Conservation (phyloP, 2,113 vertebrate genomes). For the Galemys pyrenaicus region DNA sequence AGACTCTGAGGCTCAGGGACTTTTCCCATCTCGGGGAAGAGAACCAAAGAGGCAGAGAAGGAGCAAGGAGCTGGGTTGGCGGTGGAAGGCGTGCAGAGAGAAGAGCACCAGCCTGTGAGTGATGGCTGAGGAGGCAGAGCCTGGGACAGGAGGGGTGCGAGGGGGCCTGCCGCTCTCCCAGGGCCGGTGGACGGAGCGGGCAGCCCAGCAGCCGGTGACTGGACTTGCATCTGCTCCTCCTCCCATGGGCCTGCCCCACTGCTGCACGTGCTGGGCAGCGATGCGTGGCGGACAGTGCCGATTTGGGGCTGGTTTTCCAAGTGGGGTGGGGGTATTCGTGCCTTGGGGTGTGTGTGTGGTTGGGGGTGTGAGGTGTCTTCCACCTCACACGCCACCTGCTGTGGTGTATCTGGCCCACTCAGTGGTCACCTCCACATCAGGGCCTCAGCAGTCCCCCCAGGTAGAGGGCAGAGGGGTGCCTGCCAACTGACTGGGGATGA, state of each 20-base stretch:
- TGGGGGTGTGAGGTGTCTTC: not conserved
- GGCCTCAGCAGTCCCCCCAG: not conserved
- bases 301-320: not conserved
- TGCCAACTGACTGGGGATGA: not conserved
- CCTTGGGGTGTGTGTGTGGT: rapidly evolving
- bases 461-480: not conserved
- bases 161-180: not conserved
- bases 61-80: too few relatives aligned
- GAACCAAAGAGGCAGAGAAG: not conserved
- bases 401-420: not conserved
- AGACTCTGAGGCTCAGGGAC: not conserved
- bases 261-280: rapidly evolving
- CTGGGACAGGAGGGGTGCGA: rapidly evolving
- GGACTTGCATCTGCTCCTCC: rapidly evolving
- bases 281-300: not conserved
- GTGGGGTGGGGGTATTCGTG: not conserved
- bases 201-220: not conserved
- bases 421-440: not conserved
- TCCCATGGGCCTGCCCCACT: not conserved
- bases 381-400: not conserved
- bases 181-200: not conserved
- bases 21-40: not conserved
- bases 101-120: rapidly evolving
- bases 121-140: not conserved
- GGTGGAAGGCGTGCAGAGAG: too few relatives aligned